Conservation (phyloP, 1,140 invertebrate species). For the Brevipalpus yothersi region DNA sequence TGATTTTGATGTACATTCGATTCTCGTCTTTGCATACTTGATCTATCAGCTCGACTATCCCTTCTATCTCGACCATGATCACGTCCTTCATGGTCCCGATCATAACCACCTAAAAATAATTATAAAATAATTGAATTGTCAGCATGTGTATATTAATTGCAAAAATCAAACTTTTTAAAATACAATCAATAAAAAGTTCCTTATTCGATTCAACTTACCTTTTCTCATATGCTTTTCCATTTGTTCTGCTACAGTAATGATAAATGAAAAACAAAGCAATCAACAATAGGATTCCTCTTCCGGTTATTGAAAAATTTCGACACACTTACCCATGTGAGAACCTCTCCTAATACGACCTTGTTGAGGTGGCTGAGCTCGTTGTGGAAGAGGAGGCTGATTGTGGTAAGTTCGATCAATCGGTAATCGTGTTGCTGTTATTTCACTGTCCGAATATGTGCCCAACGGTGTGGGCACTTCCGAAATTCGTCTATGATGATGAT, state of each 20-base stretch:
- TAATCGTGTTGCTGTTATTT: conserved; percentile 2
- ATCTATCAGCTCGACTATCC: background rate
- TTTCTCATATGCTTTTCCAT: background rate
- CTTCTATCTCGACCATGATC: background rate
- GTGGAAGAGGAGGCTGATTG: background rate
- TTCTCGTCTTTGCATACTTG: background rate
- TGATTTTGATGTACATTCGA: background rate
- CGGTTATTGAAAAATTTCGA: too few relatives aligned
- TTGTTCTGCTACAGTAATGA: background rate
- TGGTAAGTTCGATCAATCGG: background rate
- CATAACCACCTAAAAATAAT: background rate
- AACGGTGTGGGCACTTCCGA: conserved; percentile 1
- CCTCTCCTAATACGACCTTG: background rate
- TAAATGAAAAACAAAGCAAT: too few relatives aligned
- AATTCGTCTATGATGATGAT: background rate
- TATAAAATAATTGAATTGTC: background rate
- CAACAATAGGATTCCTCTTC: too few relatives aligned
- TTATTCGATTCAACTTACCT: background rate
- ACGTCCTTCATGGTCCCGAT: background rate
- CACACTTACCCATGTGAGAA: background rate
- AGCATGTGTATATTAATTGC: too few relatives aligned
- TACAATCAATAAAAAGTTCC: too few relatives aligned
- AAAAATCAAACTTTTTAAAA: too few relatives aligned
- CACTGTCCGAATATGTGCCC: conserved; percentile 13
- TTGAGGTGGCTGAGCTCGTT: background rate